phyloP scores from a whole-genome alignment of 1,140 invertebrate genomes.

The Achatina immaculata region DNA sequence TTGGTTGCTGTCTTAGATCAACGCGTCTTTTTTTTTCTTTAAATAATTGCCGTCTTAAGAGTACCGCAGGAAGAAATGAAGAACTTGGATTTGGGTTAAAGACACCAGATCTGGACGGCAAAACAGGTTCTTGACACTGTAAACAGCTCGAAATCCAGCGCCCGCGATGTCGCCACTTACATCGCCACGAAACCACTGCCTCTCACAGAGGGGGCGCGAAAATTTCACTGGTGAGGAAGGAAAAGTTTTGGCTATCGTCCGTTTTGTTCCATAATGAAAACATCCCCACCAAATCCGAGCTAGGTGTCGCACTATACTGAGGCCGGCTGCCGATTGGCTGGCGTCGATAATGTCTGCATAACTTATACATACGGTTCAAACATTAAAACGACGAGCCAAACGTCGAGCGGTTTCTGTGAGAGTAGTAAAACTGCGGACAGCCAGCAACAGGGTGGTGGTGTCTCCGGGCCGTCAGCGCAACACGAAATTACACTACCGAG shows the following conservation, averaged over 20 bases:
- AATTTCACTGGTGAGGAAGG: not conserved
- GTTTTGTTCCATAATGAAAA: not conserved
- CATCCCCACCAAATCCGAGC: not conserved
- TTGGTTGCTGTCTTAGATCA: not conserved
- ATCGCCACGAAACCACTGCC: not conserved
- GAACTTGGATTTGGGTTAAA: no score
- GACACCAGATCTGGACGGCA: no score
- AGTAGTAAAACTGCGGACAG: no score
- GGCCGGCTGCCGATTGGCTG: conserved; percentile 1
- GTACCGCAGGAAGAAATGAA: no score
- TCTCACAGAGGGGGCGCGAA: not conserved
- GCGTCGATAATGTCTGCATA: conserved; percentile 20
- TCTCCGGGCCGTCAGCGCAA: not conserved
- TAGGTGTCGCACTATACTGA: not conserved
- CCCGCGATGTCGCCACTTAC: not conserved
- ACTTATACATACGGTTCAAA: not conserved
- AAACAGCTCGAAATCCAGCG: not conserved
- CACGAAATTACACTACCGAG: not conserved
- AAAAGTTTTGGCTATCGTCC: not conserved
- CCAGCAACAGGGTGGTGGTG: conserved; percentile 15
- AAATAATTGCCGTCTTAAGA: no score
- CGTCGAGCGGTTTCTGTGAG: not conserved
- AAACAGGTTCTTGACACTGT: no score
- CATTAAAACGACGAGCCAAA: not conserved
- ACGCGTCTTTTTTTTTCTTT: no score